phyloP scores from a whole-genome alignment of 2,797 vertebrate species.

The Varecia variegata region DNA sequence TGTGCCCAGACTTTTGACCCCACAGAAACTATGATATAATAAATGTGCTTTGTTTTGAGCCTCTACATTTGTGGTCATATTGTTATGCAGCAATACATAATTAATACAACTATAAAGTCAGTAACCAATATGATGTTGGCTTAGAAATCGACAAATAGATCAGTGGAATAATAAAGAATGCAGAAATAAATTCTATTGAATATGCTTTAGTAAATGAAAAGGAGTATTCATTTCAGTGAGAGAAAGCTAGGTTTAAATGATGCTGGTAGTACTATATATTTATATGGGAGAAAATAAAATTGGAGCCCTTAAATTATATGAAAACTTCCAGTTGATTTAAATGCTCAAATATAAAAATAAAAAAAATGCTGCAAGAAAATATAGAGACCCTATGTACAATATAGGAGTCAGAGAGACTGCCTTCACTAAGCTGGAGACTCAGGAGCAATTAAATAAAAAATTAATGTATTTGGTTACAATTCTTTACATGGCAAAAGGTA shows the following conservation, averaged over 20 bases:
- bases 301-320: background rate
- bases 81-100: background rate
- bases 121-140: background rate
- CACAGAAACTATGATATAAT: slow-evolving; percentile 2
- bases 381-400: background rate
- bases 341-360: slow-evolving; percentile 38
- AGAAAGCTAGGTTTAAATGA: slow-evolving; percentile 38
- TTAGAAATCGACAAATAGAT: slow-evolving; percentile 2
- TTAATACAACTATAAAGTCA: background rate
- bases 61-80: background rate
- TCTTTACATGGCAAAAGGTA: background rate
- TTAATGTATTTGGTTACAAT: background rate
- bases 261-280: background rate
- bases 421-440: background rate
- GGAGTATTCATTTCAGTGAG: background rate
- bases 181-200: slow-evolving; percentile 20
- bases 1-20: background rate
- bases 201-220: slow-evolving; percentile 35
- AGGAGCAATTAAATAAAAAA: slow-evolving; percentile 34
- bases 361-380: background rate
- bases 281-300: slow-evolving; percentile 10
- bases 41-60: slow-evolving; percentile 1
- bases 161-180: background rate
- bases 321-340: slow-evolving; percentile 41
- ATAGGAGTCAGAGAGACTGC: background rate